Evolutionary conservation across 2,797 vertebrate genomes (phyloP), one percentile per base, ranked within the genome.

Genomic region (Anolis apletophallus): DNA sequence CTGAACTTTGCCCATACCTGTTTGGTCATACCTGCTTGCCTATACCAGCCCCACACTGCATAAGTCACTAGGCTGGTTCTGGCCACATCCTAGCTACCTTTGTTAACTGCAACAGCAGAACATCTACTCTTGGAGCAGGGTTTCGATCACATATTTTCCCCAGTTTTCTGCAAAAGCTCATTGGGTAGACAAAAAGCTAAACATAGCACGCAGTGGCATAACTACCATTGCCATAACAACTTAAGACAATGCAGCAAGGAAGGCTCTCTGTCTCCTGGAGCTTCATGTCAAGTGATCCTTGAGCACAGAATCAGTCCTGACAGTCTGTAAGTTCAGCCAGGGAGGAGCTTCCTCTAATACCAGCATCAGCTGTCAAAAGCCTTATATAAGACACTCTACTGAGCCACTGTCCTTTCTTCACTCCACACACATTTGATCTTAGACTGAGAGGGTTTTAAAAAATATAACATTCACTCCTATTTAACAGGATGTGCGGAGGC

Each of bases 251-350:
- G 23, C 14, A 75, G 29, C 17, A 50, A 5, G 36, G 57, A 64
- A 50, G 46, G 29, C 7, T 87, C 5, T 29, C 12, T 7, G 17
- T n/a, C 10, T 75, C 50, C 61, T 26, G 5, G 52, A 77, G 67
- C 50, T 13, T 21, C 12, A 16, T 76, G 54, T 54, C 79, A 67
- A 0, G 0, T 46, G 0, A 1, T 0, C 1, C 32, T 0, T 67
- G 19, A 0, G 13, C 0, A 85, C 40, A n/a, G 7, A n/a, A 2
- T 0, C 19, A 67, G 16, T 19, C 50, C 5, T 69, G 26, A 54
- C 21, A 74, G 21, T 11, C 50, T 54, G 34, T 32, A 73, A 34
- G 57, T 34, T 80, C 1, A 34, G 82, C 12, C 75, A 68, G 0
- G 2, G 83, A 86, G 86, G 73, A 80, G n/a, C 59, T 76, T 69